phyloP scores from a whole-genome alignment of 2,113 vertebrate genomes.

The Lepus europaeus region DNA sequence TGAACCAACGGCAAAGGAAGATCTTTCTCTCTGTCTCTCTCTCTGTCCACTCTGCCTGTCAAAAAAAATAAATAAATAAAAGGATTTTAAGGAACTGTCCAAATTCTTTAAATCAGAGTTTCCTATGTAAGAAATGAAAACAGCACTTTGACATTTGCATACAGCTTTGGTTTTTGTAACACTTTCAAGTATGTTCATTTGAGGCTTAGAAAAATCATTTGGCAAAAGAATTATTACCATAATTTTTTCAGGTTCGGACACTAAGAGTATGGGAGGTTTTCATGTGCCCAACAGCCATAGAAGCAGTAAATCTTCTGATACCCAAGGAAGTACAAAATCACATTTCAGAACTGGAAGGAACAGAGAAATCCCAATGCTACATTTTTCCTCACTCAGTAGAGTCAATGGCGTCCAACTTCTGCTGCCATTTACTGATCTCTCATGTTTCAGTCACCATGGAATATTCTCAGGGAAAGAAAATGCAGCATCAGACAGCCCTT shows the following conservation, averaged over 20 bases:
- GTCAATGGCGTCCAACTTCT: not conserved
- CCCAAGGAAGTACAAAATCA: not conserved
- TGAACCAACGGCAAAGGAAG: too few species aligned
- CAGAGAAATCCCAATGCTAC: not conserved
- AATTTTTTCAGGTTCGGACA: slow-evolving; percentile 39
- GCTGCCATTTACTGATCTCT: not conserved
- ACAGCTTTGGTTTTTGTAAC: slow-evolving; percentile 32
- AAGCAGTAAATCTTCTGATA: not conserved
- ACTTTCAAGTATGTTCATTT: not conserved
- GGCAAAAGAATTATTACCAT: not conserved
- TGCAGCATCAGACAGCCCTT: not conserved
- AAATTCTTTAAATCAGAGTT: not conserved
- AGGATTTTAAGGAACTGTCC: not conserved
- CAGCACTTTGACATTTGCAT: not conserved
- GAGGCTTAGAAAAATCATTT: slow-evolving; percentile 44
- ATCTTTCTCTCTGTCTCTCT: too few species aligned
- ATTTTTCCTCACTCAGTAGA: not conserved
- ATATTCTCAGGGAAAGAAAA: not conserved
- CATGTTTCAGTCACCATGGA: not conserved
- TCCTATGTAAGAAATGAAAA: not conserved
- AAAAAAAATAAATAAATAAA: not conserved
- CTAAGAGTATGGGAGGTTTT: not conserved
- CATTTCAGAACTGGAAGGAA: slow-evolving; percentile 52
- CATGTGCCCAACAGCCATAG: not conserved
- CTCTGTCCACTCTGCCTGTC: too few species aligned